These are phyloP conservation scores for Listrodromus nycthemerus DNA, from an alignment of 2,888 invertebrate species.

Conservation along the genomic window DNA sequence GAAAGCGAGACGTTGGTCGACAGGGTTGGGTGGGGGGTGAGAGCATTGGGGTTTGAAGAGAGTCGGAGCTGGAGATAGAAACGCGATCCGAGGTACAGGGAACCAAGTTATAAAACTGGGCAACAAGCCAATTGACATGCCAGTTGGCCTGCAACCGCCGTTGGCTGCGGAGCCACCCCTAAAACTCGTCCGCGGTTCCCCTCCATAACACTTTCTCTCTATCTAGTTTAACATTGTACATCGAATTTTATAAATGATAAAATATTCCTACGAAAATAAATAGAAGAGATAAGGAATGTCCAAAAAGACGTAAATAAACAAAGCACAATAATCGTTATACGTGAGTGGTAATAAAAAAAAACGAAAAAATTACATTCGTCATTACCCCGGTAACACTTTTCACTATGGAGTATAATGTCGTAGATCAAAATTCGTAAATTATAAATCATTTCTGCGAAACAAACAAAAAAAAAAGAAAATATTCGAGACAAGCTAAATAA, in stretches of 20 bases:
- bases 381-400: conserved; percentile 19
- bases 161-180: conserved; percentile 78
- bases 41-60: conserved; percentile 43
- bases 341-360: no score
- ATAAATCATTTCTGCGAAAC: not conserved
- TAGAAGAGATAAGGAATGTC: no score
- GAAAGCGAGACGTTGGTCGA: conserved; percentile 41
- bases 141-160: conserved; percentile 83
- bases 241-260: not conserved
- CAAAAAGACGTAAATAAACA: no score
- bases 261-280: not conserved
- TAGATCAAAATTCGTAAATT: conserved; percentile 2
- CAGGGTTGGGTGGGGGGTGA: conserved; percentile 31
- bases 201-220: conserved; percentile 21
- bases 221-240: not conserved
- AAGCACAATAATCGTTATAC: no score
- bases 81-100: conserved; percentile 68
- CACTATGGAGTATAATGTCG: not conserved
- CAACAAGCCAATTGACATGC: conserved; percentile 84
- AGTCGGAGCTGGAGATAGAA: conserved; percentile 59
- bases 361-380: no score
- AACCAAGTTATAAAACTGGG: conserved; percentile 83
- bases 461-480: not conserved
- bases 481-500: not conserved
- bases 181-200: conserved; percentile 38